Evolutionary conservation across 2,888 invertebrate species (phyloP).

Genomic region (Iphiclides podalirius): DNA sequence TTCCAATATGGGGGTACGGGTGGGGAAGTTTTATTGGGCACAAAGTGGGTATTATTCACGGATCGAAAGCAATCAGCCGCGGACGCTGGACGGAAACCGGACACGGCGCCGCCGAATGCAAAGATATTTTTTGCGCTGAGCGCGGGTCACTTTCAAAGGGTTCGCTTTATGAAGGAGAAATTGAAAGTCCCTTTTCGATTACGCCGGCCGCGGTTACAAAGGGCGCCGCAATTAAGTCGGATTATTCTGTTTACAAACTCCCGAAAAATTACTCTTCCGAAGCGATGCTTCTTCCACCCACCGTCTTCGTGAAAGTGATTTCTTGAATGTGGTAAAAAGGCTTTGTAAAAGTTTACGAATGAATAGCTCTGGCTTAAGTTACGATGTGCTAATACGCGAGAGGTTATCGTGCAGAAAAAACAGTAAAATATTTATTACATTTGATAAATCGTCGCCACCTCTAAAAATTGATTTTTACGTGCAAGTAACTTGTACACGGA

Average conservation of each 20-base stretch:
- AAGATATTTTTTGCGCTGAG: slow-evolving; percentile 71
- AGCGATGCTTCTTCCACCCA: neutral
- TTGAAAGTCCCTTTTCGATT: slow-evolving; percentile 66
- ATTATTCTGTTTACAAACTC: slow-evolving; percentile 46
- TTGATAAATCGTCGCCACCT: too few species aligned
- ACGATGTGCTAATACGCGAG: slow-evolving; percentile 14
- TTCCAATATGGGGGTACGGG: slow-evolving; percentile 66
- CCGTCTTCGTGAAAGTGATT: neutral
- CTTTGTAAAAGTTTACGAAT: slow-evolving; percentile 36
- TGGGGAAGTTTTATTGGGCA: slow-evolving; percentile 75
- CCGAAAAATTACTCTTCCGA: slow-evolving; percentile 9
- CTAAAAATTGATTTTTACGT: too few species aligned
- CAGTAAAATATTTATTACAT: too few species aligned
- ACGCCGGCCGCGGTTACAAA: slow-evolving; percentile 60
- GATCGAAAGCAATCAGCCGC: slow-evolving; percentile 67
- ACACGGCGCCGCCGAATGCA: slow-evolving; percentile 71
- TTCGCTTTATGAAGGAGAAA: slow-evolving; percentile 58
- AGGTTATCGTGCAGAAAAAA: too few species aligned
- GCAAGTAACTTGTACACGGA: too few species aligned
- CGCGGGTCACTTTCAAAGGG: slow-evolving; percentile 73
- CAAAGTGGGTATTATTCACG: slow-evolving; percentile 77
- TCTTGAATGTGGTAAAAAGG: neutral
- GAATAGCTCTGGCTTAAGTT: slow-evolving; percentile 43
- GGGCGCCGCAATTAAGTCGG: slow-evolving; percentile 64
- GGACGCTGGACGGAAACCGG: slow-evolving; percentile 54